Conservation (phyloP, 2,113 vertebrate species). For the Oncorhynchus keta region DNA sequence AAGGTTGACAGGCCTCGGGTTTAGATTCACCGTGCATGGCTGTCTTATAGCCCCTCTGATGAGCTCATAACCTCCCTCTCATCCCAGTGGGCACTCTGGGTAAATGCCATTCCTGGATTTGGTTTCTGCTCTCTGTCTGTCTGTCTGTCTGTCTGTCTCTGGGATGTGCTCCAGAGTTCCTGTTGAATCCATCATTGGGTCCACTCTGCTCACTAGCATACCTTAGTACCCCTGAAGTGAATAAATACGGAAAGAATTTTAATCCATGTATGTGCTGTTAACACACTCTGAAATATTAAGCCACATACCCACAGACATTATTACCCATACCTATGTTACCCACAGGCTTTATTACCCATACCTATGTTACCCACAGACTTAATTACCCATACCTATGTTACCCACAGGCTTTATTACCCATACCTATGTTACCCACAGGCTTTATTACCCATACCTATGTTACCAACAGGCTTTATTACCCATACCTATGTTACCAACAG, state of each 20-base stretch:
- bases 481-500: too few species aligned
- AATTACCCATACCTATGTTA: too few species aligned
- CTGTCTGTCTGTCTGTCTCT: slow-evolving; percentile 9
- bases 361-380: too few species aligned
- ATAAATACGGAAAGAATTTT: slow-evolving; percentile 70
- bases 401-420: too few species aligned
- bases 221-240: slow-evolving; percentile 36
- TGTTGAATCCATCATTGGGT: slow-evolving; percentile 22
- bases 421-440: too few species aligned
- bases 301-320: slow-evolving; percentile 32
- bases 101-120: slow-evolving; percentile 39
- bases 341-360: too few species aligned
- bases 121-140: slow-evolving; percentile 29
- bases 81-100: slow-evolving; percentile 2
- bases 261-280: slow-evolving; percentile 44
- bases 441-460: too few species aligned
- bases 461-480: too few species aligned
- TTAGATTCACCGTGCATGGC: neutral
- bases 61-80: slow-evolving; percentile 31
- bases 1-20: neutral
- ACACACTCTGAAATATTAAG: neutral
- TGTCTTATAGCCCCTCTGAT: slow-evolving; percentile 8
- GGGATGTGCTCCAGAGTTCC: slow-evolving; percentile 37
- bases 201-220: slow-evolving; percentile 28
- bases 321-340: slow-evolving; percentile 4